Evolutionary conservation across 2,888 invertebrate species (phyloP).

Genomic region (Crossocerus cetratus): DNA sequence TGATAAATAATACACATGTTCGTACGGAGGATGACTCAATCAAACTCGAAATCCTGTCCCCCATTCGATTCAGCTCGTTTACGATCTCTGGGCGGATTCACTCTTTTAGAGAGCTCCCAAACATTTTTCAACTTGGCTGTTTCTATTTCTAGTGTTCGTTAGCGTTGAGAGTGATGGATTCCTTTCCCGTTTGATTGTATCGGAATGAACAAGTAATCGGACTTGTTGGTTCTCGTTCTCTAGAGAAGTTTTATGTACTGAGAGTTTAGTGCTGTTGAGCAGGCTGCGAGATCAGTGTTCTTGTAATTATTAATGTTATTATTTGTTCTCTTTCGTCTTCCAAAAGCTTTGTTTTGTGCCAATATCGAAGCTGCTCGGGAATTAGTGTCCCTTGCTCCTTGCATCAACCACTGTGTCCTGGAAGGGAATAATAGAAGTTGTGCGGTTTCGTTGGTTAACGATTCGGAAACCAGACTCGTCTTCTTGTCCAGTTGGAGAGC

Average conservation of each 20-base stretch:
- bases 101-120: background rate
- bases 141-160: background rate
- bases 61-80: background rate
- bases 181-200: conserved; percentile 19
- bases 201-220: conserved; percentile 41
- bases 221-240: conserved; percentile 10
- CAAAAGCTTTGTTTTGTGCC: conserved; percentile 17
- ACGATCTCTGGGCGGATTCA: background rate
- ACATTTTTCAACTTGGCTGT: background rate
- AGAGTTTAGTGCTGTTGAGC: conserved; percentile 27
- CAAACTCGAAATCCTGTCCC: background rate
- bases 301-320: conserved; percentile 36
- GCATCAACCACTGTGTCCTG: conserved; percentile 52
- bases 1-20: background rate
- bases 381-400: conserved; percentile 36
- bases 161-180: conserved; percentile 18
- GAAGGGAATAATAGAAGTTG: background rate
- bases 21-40: background rate
- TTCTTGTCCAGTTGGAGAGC: too few relatives aligned
- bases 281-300: conserved; percentile 48
- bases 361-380: conserved; percentile 28
- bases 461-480: too few relatives aligned
- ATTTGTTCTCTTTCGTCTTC: conserved; percentile 10
- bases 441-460: too few relatives aligned
- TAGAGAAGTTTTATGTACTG: conserved; percentile 31